Evolutionary conservation across 2,113 vertebrate species (phyloP), one percentile per base, ranked within the genome.

Genomic region (Okapia johnstoni): DNA sequence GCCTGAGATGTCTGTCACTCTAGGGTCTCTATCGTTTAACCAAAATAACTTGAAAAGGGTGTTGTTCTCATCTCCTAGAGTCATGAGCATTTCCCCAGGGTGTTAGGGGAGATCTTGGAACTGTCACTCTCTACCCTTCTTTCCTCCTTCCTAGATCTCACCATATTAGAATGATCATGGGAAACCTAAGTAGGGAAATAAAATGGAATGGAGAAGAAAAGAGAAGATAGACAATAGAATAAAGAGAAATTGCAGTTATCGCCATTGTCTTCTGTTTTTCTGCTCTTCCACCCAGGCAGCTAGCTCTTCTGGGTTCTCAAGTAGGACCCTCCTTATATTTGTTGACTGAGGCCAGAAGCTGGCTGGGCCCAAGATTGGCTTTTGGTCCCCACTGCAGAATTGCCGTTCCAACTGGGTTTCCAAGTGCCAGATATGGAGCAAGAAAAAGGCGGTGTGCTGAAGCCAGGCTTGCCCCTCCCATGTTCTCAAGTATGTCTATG

Each of bases 41-140:
- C 85, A 95, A 97, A 97, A 97, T 97, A 97, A 80, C 93, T 85
- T 94, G 85, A 96, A 98, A 94, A 97, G 93, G 73, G 54, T 54
- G 15, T 66, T 97, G 70, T 94, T 87, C 63, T 98, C 88, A 2
- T n/a, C 50, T 80, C 28, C 28, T 15, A 48, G 48, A 80, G 58
- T 50, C 76, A 13, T 46, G 60, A 28, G 73, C 16, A 14, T 55
- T 76, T 88, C 90, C 90, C 76, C 17, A 7, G 46, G 58, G 63
- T 73, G 0, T 26, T 30, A 4, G 40, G 2, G 46, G 60, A 79
- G 23, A n/a, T 90, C 19, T 16, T 23, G 57, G 61, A 93, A 36
- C 40, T 36, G 17, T 46, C 21, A 36, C 7, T 12, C 43, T 55
- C 52, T 60, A 61, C 19, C 33, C 61, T 93, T 11, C 70, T 40